Conservation (phyloP, 2,797 vertebrate species). For the Melanotaenia pygmaea region DNA sequence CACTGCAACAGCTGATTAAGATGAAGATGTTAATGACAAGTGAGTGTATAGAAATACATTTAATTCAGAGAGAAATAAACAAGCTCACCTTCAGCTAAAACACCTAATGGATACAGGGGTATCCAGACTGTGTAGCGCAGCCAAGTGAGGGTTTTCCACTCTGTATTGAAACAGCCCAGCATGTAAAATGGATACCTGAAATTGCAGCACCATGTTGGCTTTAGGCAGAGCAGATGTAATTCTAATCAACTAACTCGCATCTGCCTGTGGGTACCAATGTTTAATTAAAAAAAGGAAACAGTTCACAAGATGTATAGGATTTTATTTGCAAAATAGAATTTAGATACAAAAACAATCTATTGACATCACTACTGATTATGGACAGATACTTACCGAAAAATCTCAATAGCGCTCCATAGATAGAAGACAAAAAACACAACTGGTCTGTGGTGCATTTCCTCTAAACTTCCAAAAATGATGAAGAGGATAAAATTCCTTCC, state of each 20-base stretch:
- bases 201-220: constrained; percentile 6
- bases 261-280: not conserved
- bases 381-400: constrained; percentile 87
- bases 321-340: not conserved
- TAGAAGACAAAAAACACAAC: constrained; percentile 97
- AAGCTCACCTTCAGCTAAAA: constrained; percentile 90
- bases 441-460: constrained; percentile 93
- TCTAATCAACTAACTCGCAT: not conserved
- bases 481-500: constrained; percentile 96
- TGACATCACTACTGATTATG: not conserved
- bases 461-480: constrained; percentile 90
- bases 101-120: constrained; percentile 92
- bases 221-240: not conserved
- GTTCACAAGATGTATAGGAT: not conserved
- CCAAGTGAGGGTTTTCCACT: constrained; percentile 96
- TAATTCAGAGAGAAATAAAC: not conserved
- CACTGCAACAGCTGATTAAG: constrained; percentile 86
- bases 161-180: constrained; percentile 90
- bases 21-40: constrained; percentile 9
- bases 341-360: not conserved
- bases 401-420: constrained; percentile 90
- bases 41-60: not conserved
- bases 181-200: constrained; percentile 97
- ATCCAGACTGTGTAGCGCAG: constrained; percentile 95
- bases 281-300: not conserved